These are phyloP conservation scores for Passer montanus DNA, from an alignment of 2,113 vertebrate species.

Conservation along the genomic window DNA sequence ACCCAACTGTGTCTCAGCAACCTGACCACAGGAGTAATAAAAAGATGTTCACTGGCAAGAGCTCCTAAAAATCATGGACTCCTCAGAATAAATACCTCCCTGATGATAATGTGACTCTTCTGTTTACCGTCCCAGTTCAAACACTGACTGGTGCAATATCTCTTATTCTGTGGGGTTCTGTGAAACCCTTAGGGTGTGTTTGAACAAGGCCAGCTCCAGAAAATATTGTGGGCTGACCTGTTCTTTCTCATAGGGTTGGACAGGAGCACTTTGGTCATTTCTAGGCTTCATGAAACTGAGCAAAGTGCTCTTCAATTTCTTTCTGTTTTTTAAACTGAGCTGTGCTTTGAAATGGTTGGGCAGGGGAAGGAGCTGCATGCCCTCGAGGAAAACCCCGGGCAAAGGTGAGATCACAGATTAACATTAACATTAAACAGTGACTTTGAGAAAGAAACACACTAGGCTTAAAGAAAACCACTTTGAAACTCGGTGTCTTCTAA, in stretches of 20 bases:
- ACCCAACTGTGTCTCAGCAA: not conserved
- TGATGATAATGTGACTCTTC: not conserved
- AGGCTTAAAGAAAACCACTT: not conserved
- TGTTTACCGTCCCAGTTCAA: not conserved
- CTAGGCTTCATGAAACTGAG: not conserved
- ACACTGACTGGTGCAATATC: not conserved
- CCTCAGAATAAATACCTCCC: not conserved
- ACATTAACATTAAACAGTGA: not conserved
- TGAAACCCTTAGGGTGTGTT: not conserved
- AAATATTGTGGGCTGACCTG: not conserved
- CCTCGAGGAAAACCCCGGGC: not conserved
- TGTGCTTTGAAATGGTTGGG: not conserved
- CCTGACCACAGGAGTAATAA: too few relatives aligned
- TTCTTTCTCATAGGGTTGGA: not conserved
- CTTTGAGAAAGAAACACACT: not conserved
- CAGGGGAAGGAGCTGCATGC: not conserved
- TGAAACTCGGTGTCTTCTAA: not conserved
- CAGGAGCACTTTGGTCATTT: not conserved
- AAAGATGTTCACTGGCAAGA: fast-evolving
- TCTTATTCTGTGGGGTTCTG: not conserved
- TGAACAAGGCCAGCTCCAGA: not conserved
- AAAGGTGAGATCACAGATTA: not conserved
- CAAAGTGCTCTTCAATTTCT: not conserved
- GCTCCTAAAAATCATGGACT: not conserved
- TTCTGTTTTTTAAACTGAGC: not conserved